Evolutionary conservation across 2,888 invertebrate species (phyloP), one percentile per base, ranked within the genome.

Genomic region (Xylota segnis): DNA sequence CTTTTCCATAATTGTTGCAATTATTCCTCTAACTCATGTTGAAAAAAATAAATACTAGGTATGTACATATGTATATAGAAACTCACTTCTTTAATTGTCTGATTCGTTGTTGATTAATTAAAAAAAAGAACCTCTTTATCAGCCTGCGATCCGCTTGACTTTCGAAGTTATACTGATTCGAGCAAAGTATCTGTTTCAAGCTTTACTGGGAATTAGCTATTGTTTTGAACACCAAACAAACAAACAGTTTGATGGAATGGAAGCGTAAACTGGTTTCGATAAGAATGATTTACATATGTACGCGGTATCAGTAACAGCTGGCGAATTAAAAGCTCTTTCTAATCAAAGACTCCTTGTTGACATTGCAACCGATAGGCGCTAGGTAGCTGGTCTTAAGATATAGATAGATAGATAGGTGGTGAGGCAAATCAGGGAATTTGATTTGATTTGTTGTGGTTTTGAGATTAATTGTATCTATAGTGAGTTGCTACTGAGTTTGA

Each of bases 151-250:
- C n/a, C 12, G n/a, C 27, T 40, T 18, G 52, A 54, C n/a, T 63
- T 7, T 16, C 14, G 23, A 61, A 74, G 52, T 43, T 63, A 16
- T n/a, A 74, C 74, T 74, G 63, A 74, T 2, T 50, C 14, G 12
- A 5, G n/a, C 4, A 32, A 10, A 16, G 23, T 29, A 5, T 40
- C 50, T 40, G 72, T 18, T 16, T 0, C 9, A 29, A 72, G 61
- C 50, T 72, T 72, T 72, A 68, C 23, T 10, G 18, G 12, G 6
- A 6, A 43, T 43, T 14, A 43, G n/a, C 6, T 43, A 50, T 50
- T 23, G 23, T 10, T 23, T 50, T 50, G 12, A 50, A 23, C 6
- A 9, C 10, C 1, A 23, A 23, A 50, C 23, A 12, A 23, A 45
- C 16, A 45, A 16, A 16, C 45, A 9, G 3, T 16, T n/a, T 45